Evolutionary conservation across 2,888 invertebrate species (phyloP).

Genomic region (Chaetogeoica ovagalla): DNA sequence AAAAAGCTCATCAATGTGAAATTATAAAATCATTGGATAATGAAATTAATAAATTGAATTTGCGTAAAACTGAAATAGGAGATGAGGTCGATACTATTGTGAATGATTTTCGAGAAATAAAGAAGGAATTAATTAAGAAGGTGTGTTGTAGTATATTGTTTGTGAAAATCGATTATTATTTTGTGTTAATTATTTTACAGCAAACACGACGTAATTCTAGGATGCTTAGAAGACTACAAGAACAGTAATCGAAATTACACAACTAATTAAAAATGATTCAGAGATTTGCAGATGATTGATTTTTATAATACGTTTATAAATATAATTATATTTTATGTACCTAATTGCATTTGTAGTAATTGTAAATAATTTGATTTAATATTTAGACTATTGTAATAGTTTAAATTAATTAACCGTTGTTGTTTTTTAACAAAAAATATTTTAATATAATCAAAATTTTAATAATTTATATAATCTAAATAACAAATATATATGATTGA

Average conservation of each 20-base stretch:
- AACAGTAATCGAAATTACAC: background rate
- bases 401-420: too few relatives aligned
- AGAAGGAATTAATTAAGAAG: background rate
- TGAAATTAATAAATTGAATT: constrained; percentile 18
- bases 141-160: background rate
- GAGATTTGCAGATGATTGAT: background rate
- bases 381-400: background rate
- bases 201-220: background rate
- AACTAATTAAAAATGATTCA: background rate
- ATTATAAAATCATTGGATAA: constrained; percentile 19
- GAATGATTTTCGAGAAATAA: background rate
- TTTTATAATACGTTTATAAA: too few relatives aligned
- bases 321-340: too few relatives aligned
- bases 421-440: too few relatives aligned
- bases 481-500: too few relatives aligned
- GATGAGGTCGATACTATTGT: background rate
- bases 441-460: too few relatives aligned
- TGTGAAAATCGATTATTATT: background rate
- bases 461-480: too few relatives aligned
- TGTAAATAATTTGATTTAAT: background rate
- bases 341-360: background rate
- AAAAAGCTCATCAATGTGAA: constrained; percentile 3
- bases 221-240: background rate
- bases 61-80: constrained; percentile 15
- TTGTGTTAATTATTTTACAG: background rate